Base-by-base conservation (phyloP, 35 echinoderm and acorn worm species). In the Lytechinus variegatus region DNA sequence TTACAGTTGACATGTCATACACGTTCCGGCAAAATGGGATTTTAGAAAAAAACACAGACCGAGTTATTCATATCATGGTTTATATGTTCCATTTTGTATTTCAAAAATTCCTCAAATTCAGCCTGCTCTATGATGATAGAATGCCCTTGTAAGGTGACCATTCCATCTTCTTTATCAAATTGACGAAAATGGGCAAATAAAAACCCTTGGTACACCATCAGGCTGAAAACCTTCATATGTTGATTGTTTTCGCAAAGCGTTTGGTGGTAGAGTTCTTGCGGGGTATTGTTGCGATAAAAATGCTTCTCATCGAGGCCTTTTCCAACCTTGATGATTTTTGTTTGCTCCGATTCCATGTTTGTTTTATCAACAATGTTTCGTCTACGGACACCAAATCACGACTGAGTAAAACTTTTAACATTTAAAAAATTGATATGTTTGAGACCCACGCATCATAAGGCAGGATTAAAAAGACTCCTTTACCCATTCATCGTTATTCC, bases 141-240 rank as follows among this genome's bases (percentile, higher is more conserved):
- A 87, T 24, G 28, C n/a, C 86, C 86, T 27, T 24, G 19, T 33
- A 27, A 33, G 21, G 28, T 24, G 19, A 87, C 14, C 4, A 9
- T 24, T 24, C 86, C 86, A 24, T 33, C 21, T 87, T 27, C 21
- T 14, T 87, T 87, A 33, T 87, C 86, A 33, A 87, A 87, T 14
- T 87, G 86, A 9, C 86, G 19, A 87, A 87, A 87, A 87, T 87
- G 86, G n/a, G 86, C 86, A 87, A 87, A 87, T 24, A 87, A 33
- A 87, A 87, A 27, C 4, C 86, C 86, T 9, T 44, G 86, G 28
- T 27, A 87, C 7, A 87, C 28, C 21, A 87, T 7, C 5, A 87
- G 86, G 86, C 86, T 87, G 14, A 87, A 87, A 9, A 87, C 19
- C 3, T 87, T 87, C 24, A 87, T 9, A 27, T 33, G 8, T 5